Percentiles rank a stretch among this genome's conserved stretches.
Evolutionary conservation across 2,888 invertebrate species (phyloP).

Genomic region (Oxyteleia sp.): DNA sequence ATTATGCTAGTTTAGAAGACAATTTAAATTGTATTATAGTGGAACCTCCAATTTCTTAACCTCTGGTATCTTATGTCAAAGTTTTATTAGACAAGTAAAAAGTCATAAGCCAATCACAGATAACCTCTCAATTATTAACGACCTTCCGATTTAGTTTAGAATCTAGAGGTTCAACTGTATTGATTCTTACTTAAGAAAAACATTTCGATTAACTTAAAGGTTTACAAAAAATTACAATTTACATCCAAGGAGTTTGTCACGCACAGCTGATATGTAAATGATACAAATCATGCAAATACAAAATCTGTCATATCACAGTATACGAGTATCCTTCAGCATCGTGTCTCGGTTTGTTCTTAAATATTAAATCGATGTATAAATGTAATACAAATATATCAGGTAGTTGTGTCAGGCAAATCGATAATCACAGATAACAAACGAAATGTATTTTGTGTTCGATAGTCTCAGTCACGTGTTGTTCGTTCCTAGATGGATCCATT

Average conservation of each 20-base stretch:
- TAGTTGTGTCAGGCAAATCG: neutral
- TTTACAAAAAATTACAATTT: slow-evolving; percentile 54
- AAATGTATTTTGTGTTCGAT: slow-evolving; percentile 19
- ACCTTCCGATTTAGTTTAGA: too few relatives aligned
- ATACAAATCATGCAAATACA: slow-evolving; percentile 55
- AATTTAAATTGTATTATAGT: too few relatives aligned
- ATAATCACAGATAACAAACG: slow-evolving; percentile 25
- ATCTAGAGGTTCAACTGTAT: too few relatives aligned
- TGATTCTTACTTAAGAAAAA: too few relatives aligned
- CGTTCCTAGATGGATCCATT: slow-evolving; percentile 17
- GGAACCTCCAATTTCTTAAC: too few relatives aligned
- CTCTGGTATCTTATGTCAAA: too few relatives aligned
- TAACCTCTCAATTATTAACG: too few relatives aligned
- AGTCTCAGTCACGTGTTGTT: slow-evolving; percentile 19
- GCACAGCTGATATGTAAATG: slow-evolving; percentile 42
- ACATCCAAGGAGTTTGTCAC: slow-evolving; percentile 22
- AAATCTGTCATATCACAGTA: slow-evolving; percentile 56
- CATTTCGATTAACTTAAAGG: too few relatives aligned
- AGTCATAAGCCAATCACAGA: too few relatives aligned
- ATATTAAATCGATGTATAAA: slow-evolving; percentile 1
- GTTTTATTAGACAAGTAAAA: too few relatives aligned
- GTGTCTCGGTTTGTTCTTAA: neutral
- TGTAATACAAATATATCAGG: slow-evolving; percentile 3
- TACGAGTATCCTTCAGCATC: slow-evolving; percentile 9
- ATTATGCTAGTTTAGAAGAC: too few relatives aligned